Conservation (phyloP, 2,888 invertebrate species). For the Macrophya annulata region DNA sequence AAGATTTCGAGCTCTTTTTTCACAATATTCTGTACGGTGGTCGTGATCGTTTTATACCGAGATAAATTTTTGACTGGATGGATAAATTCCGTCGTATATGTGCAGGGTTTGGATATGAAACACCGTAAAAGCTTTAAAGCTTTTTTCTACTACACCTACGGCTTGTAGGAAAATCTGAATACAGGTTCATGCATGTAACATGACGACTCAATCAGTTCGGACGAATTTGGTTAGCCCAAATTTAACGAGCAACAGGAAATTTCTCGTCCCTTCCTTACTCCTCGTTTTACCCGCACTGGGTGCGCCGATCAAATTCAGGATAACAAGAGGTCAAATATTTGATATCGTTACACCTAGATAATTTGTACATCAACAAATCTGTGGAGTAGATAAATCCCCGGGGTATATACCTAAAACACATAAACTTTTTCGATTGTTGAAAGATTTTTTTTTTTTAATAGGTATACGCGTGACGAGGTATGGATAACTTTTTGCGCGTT, state of each 20-base stretch:
- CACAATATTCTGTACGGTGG: not conserved
- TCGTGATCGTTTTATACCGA: not conserved
- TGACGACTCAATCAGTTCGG: not conserved
- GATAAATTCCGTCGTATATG: not conserved
- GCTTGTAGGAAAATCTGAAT: not conserved
- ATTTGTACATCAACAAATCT: slow-evolving; percentile 20
- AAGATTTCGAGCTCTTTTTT: not conserved
- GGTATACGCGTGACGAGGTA: no score
- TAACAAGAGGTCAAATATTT: slow-evolving; percentile 45
- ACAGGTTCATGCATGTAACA: not conserved
- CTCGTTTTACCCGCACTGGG: not conserved
- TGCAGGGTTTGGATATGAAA: not conserved
- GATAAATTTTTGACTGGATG: not conserved
- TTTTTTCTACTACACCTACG: not conserved
- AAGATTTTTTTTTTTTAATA: no score
- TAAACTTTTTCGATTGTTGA: not conserved
- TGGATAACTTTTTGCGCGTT: no score
- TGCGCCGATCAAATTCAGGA: slow-evolving; percentile 40
- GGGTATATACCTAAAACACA: not conserved
- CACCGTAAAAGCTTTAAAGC: not conserved
- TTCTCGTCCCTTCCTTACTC: not conserved
- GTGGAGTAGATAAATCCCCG: not conserved
- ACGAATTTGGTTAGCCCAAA: slow-evolving; percentile 3
- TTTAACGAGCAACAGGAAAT: slow-evolving; percentile 40
- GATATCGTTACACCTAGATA: slow-evolving; percentile 37